Base-by-base conservation (phyloP, 2,888 invertebrate genomes). In the Fragum whitleyi region DNA sequence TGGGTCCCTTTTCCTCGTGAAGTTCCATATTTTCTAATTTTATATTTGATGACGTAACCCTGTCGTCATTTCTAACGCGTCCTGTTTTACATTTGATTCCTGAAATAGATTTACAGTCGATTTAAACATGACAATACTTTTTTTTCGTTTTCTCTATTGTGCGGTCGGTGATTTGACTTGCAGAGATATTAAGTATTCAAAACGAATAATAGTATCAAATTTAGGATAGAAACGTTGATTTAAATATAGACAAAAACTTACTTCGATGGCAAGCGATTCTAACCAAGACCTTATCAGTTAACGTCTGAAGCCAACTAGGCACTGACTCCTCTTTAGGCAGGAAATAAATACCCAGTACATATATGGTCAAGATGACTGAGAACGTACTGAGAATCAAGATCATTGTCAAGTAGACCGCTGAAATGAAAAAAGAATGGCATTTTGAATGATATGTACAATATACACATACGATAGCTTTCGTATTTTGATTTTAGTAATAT, bases 361-460 rank as follows among this genome's bases (percentile, higher is more conserved):
- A 65, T 7, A 81, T 83, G 0, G 85, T 85, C 47, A 80, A 83
- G 21, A 85, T 69, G 26, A 85, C 85, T 11, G 85, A 83, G 7
- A 85, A 29, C 0, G 82, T 74, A 32, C 85, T 78, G 28, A 83
- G 67, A 32, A 79, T 78, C 3, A 85, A 26, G 55, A 85, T 85
- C 6, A 85, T 80, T 11, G 79, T 82, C 23, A 85, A 69, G 32
- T 85, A 85, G 0, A 76, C 75, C n/a, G 80, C 82, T 85, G 76
- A 32, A 77, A 76, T 32, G 21, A 14, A 26, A 36, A 53, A 19
- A n/a, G n/a, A n/a, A n/a, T n/a, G n/a, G n/a, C n/a, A n/a, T n/a
- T n/a, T n/a, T n/a, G n/a, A n/a, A n/a, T n/a, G n/a, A n/a, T n/a
- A n/a, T n/a, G n/a, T n/a, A n/a, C n/a, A n/a, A n/a, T n/a, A n/a